Base-by-base conservation (phyloP, 2,888 invertebrate species). In the Osedax fenrisi region DNA sequence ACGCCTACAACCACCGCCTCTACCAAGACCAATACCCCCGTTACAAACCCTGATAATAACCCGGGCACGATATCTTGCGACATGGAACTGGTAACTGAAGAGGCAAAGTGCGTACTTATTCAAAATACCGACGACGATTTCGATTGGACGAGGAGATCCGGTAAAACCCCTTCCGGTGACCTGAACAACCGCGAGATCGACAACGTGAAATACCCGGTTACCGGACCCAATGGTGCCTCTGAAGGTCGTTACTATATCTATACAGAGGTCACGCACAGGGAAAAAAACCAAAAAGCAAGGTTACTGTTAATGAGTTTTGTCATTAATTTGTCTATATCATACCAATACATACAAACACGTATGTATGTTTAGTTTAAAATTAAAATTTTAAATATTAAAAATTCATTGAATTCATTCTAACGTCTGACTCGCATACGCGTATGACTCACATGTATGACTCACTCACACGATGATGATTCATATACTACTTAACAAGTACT, bases 281-380 rank as follows among this genome's bases (percentile, higher is more conserved):
- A 86, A 78, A 87, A 88, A 0, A 82, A 88, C 69, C 80, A 69
- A 13, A 25, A 62, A 13, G 77, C 78, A 1, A 75, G 77, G 77
- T 77, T 41, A 17, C 26, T 17, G 13, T 13, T 56, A 56, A 56
- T 17, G 10, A 56, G 17, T 56, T 17, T 13, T 56, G 56, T 13
- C 56, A 13, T 56, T 56, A 10, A 13, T 56, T 56, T 56, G 56
- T n/a, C n/a, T n/a, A n/a, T n/a, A n/a, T n/a, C n/a, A n/a, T n/a
- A n/a, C n/a, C n/a, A n/a, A n/a, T n/a, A n/a, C n/a, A n/a, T n/a
- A n/a, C n/a, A n/a, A n/a, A n/a, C n/a, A n/a, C n/a, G n/a, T n/a
- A n/a, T n/a, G n/a, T n/a, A n/a, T n/a, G n/a, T n/a, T n/a, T n/a
- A n/a, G n/a, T n/a, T n/a, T n/a, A n/a, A n/a, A n/a, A n/a, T n/a